A percentile compares a stretch with the other conserved stretches of the same genome.
phyloP scores from a whole-genome alignment of 2,113 vertebrate genomes.

The Hucho hucho region DNA sequence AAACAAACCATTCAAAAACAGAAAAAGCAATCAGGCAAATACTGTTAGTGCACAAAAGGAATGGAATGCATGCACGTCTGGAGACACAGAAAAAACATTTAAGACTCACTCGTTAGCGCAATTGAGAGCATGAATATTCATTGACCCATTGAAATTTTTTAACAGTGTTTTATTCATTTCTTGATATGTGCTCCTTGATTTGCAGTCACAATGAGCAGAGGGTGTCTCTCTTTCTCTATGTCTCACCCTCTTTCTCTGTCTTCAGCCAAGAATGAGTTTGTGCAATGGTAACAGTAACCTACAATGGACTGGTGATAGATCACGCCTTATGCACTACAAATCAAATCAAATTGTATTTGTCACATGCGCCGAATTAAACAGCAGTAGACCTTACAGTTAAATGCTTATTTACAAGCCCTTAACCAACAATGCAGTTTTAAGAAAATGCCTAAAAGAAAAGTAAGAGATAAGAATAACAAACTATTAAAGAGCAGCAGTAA shows the following conservation, averaged over 20 bases:
- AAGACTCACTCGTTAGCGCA: constrained; percentile 48
- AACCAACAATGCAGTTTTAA: too few relatives aligned
- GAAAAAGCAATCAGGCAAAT: constrained; percentile 70
- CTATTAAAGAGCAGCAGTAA: too few relatives aligned
- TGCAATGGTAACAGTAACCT: too few relatives aligned
- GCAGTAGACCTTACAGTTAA: too few relatives aligned
- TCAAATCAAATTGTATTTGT: too few relatives aligned
- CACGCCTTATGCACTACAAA: too few relatives aligned
- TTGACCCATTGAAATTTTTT: constrained; percentile 41
- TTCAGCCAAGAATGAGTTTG: background rate
- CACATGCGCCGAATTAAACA: too few relatives aligned
- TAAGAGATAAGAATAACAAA: too few relatives aligned
- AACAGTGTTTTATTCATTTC: constrained; percentile 54
- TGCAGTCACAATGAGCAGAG: constrained; percentile 32
- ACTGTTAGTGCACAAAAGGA: constrained; percentile 58
- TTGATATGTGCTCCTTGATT: constrained; percentile 37
- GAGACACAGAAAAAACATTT: constrained; percentile 57
- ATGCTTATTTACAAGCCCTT: too few relatives aligned
- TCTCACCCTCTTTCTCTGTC: background rate
- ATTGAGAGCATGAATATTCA: constrained; percentile 66
- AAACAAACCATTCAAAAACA: constrained; percentile 69
- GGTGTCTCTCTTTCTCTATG: constrained; percentile 7
- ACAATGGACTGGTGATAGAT: too few relatives aligned
- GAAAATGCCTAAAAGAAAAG: too few relatives aligned
- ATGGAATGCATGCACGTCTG: constrained; percentile 42